Evolutionary conservation across 2,888 invertebrate genomes (phyloP).

Genomic region (Chouioia cunea): DNA sequence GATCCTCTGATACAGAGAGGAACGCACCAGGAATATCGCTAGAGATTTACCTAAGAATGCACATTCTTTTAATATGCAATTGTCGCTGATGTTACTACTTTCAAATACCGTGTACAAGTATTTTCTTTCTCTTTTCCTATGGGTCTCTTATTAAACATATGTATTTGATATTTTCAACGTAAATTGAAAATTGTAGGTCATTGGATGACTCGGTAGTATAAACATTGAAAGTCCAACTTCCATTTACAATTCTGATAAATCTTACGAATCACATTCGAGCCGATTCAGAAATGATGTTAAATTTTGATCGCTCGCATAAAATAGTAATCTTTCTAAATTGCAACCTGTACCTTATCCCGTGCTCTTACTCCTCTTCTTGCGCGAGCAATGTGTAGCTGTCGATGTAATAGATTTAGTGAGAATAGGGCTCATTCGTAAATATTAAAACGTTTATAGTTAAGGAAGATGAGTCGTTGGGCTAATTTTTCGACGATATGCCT

Average conservation of each 20-base stretch:
- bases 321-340: slow-evolving; percentile 31
- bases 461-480: neutral
- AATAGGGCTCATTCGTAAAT: slow-evolving; percentile 22
- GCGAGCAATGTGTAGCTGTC: slow-evolving; percentile 12
- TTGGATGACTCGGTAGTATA: too few species aligned
- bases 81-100: too few species aligned
- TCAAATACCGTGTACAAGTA: too few species aligned
- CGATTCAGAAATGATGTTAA: slow-evolving; percentile 23
- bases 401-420: slow-evolving; percentile 21
- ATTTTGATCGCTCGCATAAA: slow-evolving; percentile 5
- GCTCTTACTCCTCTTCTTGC: neutral
- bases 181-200: too few species aligned
- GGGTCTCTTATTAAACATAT: too few species aligned
- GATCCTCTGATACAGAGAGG: too few species aligned
- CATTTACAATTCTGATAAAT: slow-evolving; percentile 13
- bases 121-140: too few species aligned
- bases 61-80: neutral
- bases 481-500: slow-evolving; percentile 16
- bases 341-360: slow-evolving; percentile 19
- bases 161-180: too few species aligned
- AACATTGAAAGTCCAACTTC: too few species aligned
- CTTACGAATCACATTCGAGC: slow-evolving; percentile 7
- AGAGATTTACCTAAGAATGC: slow-evolving; percentile 3
- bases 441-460: slow-evolving; percentile 20
- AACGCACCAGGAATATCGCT: neutral